Conservation (phyloP, 2,888 invertebrate species). For the Gandaritis pyraliata region DNA sequence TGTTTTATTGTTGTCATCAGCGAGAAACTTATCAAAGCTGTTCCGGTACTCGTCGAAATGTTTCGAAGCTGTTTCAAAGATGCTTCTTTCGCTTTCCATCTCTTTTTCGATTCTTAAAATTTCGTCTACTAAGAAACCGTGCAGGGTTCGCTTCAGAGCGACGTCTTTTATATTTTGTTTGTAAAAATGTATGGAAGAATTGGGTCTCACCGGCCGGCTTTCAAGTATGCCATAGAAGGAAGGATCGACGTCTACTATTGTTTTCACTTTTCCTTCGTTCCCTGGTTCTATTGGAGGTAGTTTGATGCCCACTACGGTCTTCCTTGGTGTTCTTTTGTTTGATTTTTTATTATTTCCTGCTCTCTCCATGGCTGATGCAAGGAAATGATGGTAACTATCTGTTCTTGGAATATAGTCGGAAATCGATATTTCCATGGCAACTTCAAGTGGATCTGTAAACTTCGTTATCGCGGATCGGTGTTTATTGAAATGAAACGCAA, state of each 20-base stretch:
- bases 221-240: conserved; percentile 85
- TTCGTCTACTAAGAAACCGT: conserved; percentile 72
- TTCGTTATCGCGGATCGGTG: conserved; percentile 9
- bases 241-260: conserved; percentile 86
- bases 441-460: conserved; percentile 32
- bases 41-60: conserved; percentile 75
- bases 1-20: conserved; percentile 76
- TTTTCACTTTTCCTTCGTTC: conserved; percentile 63
- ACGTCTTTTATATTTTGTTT: conserved; percentile 78
- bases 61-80: conserved; percentile 66
- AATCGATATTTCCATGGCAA: conserved; percentile 70
- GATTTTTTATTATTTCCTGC: conserved; percentile 55
- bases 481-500: conserved; percentile 30
- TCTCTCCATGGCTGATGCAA: conserved; percentile 37
- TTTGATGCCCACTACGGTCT: conserved; percentile 64
- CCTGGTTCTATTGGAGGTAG: conserved; percentile 69
- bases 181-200: conserved; percentile 82
- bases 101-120: conserved; percentile 73
- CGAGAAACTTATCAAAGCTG: conserved; percentile 77
- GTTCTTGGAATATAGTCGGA: conserved; percentile 1
- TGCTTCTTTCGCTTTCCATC: conserved; percentile 67
- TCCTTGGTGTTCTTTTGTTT: conserved; percentile 56
- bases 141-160: conserved; percentile 67
- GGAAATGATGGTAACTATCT: neutral
- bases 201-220: conserved; percentile 84